A percentile compares a stretch with the other conserved stretches of the same genome.
phyloP scores from a whole-genome alignment of 30 jellyfish, hydroid and myxozoan genomes.

The Mastigias papua region DNA sequence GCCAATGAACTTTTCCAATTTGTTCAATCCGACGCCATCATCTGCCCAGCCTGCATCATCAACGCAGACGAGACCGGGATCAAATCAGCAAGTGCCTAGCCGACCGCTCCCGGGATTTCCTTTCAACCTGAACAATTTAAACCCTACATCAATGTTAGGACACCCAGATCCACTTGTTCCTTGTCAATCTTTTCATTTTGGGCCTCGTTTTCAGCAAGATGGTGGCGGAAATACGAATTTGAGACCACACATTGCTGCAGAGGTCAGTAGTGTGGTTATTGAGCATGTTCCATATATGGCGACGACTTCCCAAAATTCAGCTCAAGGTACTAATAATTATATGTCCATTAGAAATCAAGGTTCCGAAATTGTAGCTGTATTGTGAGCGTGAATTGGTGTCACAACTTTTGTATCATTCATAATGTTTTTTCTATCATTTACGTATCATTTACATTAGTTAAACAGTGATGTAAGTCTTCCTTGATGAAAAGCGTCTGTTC shows the following conservation, averaged over 20 bases:
- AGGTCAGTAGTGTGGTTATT: slow-evolving; percentile 84
- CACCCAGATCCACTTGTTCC: slow-evolving; percentile 94
- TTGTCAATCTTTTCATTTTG: slow-evolving; percentile 97
- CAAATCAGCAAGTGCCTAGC: slow-evolving; percentile 23
- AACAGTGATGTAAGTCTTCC: no score
- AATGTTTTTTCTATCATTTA: no score
- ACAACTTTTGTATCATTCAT: no score
- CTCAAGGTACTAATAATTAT: slow-evolving; percentile 9
- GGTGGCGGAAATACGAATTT: slow-evolving; percentile 22
- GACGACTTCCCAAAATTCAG: not conserved
- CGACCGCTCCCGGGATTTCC: slow-evolving; percentile 49
- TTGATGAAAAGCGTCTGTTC: no score
- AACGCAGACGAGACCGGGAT: slow-evolving; percentile 35
- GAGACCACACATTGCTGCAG: slow-evolving; percentile 81
- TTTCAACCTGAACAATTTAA: slow-evolving; percentile 12
- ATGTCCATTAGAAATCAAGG: not conserved
- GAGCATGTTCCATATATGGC: slow-evolving; percentile 64
- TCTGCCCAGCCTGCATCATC: slow-evolving; percentile 33
- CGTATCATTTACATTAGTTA: no score
- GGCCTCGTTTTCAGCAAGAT: slow-evolving; percentile 86
- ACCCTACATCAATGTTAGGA: slow-evolving; percentile 33
- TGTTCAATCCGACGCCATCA: slow-evolving; percentile 32
- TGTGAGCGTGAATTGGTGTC: no score
- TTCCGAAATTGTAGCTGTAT: no score
- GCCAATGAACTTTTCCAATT: slow-evolving; percentile 33